Percentiles rank a stretch among this genome's conserved stretches.
phyloP scores from a whole-genome alignment of 2,888 invertebrate species.

The Drosophila vallismaia region DNA sequence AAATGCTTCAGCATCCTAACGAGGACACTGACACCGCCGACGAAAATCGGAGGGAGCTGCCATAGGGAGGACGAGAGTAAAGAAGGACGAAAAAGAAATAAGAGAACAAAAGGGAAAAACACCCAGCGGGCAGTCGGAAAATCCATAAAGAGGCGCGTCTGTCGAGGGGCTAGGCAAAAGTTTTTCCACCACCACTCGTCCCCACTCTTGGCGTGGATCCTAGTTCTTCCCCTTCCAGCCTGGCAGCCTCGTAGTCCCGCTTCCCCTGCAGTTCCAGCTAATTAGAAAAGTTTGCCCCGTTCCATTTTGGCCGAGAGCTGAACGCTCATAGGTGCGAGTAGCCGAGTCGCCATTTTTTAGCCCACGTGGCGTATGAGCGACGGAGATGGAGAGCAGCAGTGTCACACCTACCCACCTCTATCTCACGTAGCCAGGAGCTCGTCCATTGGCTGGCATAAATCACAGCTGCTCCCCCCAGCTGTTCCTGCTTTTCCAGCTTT shows the following conservation, averaged over 20 bases:
- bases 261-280: conserved; percentile 36
- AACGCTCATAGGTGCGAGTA: conserved; percentile 66
- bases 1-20: conserved; percentile 63
- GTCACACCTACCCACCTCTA: conserved; percentile 81
- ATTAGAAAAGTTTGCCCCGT: conserved; percentile 80
- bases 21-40: conserved; percentile 77
- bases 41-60: conserved; percentile 17
- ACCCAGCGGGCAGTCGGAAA: conserved; percentile 56
- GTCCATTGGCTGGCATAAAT: conserved; percentile 84
- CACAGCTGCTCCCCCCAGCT: conserved; percentile 65
- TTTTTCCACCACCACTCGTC: conserved; percentile 37
- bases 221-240: background rate
- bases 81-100: conserved; percentile 16
- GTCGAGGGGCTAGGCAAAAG: conserved; percentile 38
- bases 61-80: background rate
- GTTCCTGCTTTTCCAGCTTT: conserved; percentile 19
- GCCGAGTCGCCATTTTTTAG: conserved; percentile 69
- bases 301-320: conserved; percentile 35
- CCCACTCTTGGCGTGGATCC: conserved; percentile 10
- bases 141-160: conserved; percentile 73
- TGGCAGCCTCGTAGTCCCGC: too few species aligned
- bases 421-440: conserved; percentile 70
- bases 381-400: conserved; percentile 46
- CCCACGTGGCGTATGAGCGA: conserved; percentile 58
- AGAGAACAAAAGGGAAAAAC: conserved; percentile 20